Evolutionary conservation across 2,797 vertebrate species (phyloP).

Genomic region (Ara ararauna): DNA sequence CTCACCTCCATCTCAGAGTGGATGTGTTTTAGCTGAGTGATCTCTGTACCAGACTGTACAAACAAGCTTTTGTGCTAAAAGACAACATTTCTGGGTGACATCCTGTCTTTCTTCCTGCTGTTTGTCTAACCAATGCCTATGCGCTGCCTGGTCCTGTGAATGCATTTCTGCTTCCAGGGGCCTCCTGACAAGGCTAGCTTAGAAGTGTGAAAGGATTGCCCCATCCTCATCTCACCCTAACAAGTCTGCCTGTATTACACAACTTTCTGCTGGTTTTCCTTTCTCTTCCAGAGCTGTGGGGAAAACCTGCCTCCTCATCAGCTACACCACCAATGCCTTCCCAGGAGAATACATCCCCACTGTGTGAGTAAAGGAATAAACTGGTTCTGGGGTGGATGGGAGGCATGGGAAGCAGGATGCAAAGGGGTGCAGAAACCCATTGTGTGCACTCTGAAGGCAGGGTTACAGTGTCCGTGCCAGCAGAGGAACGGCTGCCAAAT

Average conservation of each 20-base stretch:
- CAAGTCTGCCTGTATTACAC: neutral
- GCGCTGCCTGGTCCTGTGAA: neutral
- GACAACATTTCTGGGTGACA: neutral
- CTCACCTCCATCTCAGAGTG: neutral
- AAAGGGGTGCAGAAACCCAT: neutral
- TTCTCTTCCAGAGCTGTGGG: constrained; percentile 88
- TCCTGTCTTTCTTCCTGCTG: neutral
- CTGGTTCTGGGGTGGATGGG: neutral
- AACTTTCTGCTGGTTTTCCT: neutral
- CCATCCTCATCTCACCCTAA: neutral
- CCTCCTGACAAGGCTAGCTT: neutral
- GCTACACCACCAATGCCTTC: constrained; percentile 95
- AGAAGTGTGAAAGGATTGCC: neutral
- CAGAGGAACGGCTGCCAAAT: neutral
- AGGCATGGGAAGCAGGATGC: neutral
- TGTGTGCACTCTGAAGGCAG: neutral
- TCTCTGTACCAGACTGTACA: neutral
- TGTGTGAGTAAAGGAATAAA: constrained; percentile 83
- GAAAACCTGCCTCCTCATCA: constrained; percentile 95
- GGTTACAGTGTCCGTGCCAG: neutral
- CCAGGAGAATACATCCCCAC: constrained; percentile 95
- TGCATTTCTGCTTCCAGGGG: neutral
- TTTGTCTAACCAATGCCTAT: neutral
- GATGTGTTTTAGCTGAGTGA: neutral
- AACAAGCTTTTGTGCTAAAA: neutral